A percentile compares a stretch with the other conserved stretches of the same genome.
These are phyloP conservation scores for Illadopsis cleaveri DNA, from an alignment of 2,113 vertebrate species.

Conservation along the genomic window DNA sequence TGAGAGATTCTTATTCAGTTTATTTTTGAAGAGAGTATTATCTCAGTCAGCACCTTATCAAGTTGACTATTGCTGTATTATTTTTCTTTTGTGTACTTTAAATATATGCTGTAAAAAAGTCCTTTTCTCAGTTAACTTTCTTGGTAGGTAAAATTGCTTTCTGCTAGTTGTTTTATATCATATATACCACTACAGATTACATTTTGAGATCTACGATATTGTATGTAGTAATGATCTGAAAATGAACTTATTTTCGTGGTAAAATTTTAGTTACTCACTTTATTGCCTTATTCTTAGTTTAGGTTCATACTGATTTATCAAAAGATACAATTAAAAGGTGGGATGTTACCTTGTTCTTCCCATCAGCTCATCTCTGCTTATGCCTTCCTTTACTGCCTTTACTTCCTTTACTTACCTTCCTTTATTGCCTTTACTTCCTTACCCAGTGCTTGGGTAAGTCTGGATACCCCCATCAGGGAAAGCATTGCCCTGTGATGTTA, in stretches of 20 bases:
- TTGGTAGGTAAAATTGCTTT: neutral
- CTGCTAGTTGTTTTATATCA: neutral
- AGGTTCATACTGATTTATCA: neutral
- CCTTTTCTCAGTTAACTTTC: neutral
- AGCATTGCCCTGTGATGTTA: accelerated
- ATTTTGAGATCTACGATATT: neutral
- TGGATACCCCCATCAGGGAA: neutral
- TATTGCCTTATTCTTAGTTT: neutral
- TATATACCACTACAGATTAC: neutral
- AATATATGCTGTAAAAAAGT: neutral
- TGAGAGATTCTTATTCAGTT: neutral
- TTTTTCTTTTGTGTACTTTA: neutral
- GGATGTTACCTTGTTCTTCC: neutral
- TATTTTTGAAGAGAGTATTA: neutral
- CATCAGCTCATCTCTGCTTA: neutral
- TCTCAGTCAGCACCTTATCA: neutral
- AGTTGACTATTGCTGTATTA: neutral
- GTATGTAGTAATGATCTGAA: neutral
- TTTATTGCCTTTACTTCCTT: neutral
- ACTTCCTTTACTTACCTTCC: neutral
- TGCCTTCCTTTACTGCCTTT: neutral
- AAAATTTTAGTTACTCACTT: neutral
- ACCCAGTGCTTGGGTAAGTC: neutral
- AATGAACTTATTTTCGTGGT: neutral
- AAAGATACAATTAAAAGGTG: neutral